phyloP scores from a whole-genome alignment of 2,888 invertebrate species.

The Catocala fraxini region DNA sequence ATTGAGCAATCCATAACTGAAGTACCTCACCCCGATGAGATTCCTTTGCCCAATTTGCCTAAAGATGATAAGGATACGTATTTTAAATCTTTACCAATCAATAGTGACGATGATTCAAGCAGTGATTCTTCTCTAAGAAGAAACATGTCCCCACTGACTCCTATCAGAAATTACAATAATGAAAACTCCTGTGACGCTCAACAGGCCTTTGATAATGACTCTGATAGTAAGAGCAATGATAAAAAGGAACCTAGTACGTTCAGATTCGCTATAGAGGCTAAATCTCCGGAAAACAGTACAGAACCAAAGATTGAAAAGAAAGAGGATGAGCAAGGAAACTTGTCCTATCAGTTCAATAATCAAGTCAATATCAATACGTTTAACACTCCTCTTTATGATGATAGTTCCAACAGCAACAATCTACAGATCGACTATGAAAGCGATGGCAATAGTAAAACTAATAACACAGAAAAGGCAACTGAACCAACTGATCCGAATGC shows the following conservation, averaged over 20 bases:
- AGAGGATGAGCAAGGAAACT: constrained; percentile 62
- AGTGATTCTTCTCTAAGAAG: constrained; percentile 78
- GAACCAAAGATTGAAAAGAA: constrained; percentile 70
- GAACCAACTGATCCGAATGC: constrained; percentile 68
- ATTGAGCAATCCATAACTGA: constrained; percentile 64
- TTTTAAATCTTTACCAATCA: constrained; percentile 69
- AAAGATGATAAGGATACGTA: constrained; percentile 69
- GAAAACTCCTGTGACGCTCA: constrained; percentile 84
- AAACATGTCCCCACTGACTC: constrained; percentile 83
- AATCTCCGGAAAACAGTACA: constrained; percentile 66
- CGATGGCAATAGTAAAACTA: constrained; percentile 81
- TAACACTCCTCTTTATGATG: constrained; percentile 77
- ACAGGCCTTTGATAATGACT: constrained; percentile 79
- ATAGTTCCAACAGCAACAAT: constrained; percentile 81
- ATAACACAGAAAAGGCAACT: constrained; percentile 70
- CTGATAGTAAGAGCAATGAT: constrained; percentile 64
- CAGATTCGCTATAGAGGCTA: constrained; percentile 76
- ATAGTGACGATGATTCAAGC: constrained; percentile 78
- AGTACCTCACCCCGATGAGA: constrained; percentile 57
- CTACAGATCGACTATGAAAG: constrained; percentile 83
- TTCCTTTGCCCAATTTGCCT: constrained; percentile 65
- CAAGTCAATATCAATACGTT: constrained; percentile 78
- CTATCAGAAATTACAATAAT: constrained; percentile 81
- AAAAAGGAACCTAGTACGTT: constrained; percentile 76
- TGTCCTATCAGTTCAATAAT: constrained; percentile 75